Base-by-base conservation (phyloP, 2,888 invertebrate genomes). In the Horisme vitalbata region DNA sequence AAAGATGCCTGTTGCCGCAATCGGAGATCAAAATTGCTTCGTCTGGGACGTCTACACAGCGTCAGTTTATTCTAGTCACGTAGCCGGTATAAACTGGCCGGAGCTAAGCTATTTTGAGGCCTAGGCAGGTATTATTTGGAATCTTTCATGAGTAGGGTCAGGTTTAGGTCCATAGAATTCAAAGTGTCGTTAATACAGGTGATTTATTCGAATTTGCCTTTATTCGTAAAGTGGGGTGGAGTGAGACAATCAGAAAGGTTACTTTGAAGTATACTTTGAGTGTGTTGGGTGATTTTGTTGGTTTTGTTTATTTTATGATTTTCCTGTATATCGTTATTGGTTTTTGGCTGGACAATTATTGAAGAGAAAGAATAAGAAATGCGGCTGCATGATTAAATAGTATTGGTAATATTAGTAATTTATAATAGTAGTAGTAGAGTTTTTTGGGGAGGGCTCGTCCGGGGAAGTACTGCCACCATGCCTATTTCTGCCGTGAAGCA, bases 81-180 rank as follows among this genome's bases (percentile, higher is more conserved):
- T 67, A 52, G 53, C n/a, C 52, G n/a, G 37, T 52, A 55, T 63
- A 64, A 65, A 63, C 55, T 61, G 49, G 41, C 33, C 18, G 45
- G 28, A 33, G 30, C 39, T 36, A 41, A 55, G 45, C 59, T 35
- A 28, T 32, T 53, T 46, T 51, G 46, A 45, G 52, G 54, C 59
- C 68, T 68, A 68, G 68, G 57, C 62, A 47, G 54, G 59, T 58
- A 61, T 66, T 65, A 68, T 65, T 67, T 64, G 61, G 64, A 66
- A 66, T 67, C 58, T 55, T 51, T 60, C 58, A 62, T 68, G 72
- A 73, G 63, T 56, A 69, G 66, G 73, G 74, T 71, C 45, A 58
- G 55, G n/a, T n/a, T n/a, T n/a, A 18, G 39, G 39, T 39, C 44
- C 24, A 47, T 52, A 51, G 43, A 50, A 48, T 44, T 39, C 44